A percentile compares a stretch with the other conserved stretches of the same genome.
These are phyloP conservation scores for Coreius guichenoti DNA, from an alignment of 2,797 vertebrate species.

Conservation along the genomic window DNA sequence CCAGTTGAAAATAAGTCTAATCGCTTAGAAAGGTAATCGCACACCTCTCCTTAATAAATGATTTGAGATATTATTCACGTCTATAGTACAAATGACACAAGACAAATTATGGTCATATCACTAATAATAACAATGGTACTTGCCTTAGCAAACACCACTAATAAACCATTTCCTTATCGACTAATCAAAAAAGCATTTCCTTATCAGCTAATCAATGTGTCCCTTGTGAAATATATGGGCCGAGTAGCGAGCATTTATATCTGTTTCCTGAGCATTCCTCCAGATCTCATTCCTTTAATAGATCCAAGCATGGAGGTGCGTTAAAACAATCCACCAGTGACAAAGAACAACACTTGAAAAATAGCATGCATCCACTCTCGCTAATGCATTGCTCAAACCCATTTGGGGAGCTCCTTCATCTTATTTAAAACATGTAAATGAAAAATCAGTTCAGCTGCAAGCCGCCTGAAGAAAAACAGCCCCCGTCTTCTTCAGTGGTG, in stretches of 20 bases:
- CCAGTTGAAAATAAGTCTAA: not conserved
- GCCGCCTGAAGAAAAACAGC: slow-evolving; percentile 79
- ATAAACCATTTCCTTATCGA: slow-evolving; percentile 43
- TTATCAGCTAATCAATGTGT: slow-evolving; percentile 41
- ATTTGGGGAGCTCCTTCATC: slow-evolving; percentile 65
- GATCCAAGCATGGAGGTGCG: slow-evolving; percentile 43
- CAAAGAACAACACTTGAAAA: slow-evolving; percentile 62
- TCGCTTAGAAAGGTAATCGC: not conserved
- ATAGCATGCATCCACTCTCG: slow-evolving; percentile 51
- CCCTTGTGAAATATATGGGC: slow-evolving; percentile 41
- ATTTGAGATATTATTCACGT: not conserved
- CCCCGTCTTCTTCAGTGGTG: slow-evolving; percentile 68
- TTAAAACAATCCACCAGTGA: slow-evolving; percentile 55
- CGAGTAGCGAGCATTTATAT: slow-evolving; percentile 53
- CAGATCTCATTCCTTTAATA: slow-evolving; percentile 52
- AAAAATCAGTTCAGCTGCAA: slow-evolving; percentile 72
- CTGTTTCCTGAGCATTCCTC: slow-evolving; percentile 45
- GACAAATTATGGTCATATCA: not conserved
- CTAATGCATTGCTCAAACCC: slow-evolving; percentile 56
- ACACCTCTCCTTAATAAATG: not conserved
- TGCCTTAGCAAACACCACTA: not conserved
- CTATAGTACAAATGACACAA: not conserved
- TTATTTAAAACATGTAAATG: slow-evolving; percentile 76
- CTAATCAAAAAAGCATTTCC: slow-evolving; percentile 51
- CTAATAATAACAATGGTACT: not conserved